Base-by-base conservation (phyloP, 2,797 vertebrate species). In the Scomberomorus guttatus region DNA sequence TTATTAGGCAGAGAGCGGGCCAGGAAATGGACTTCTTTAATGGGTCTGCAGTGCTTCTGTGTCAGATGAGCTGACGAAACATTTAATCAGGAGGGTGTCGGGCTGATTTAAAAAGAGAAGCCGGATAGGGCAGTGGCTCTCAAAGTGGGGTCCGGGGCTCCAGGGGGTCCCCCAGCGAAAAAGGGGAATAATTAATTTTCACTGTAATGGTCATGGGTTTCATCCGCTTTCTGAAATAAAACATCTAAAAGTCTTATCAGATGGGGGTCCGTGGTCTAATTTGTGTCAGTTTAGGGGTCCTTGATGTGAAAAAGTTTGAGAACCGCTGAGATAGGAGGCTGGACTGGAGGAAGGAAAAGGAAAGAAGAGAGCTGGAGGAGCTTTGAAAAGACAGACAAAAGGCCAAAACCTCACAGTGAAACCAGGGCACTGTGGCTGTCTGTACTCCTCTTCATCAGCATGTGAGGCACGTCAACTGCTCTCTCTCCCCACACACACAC, bases 391-490 rank as follows among this genome's bases (percentile, higher is more conserved):
- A 52, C 29, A 86, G 58, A 88, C 87, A 90, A 90, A 92, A 81
- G 86, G 78, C 85, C 87, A 75, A 77, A 78, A 75, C 77, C 86
- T 83, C 85, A 82, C 73, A 61, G 79, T 77, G 85, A 88, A 90
- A 90, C 64, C 82, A 79, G 76, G 77, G 64, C 87, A 83, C 89
- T 86, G 85, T 59, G 80, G 65, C 79, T 59, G 85, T 77, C 75
- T 87, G 82, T 82, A 4, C 68, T 74, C 27, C 62, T 42, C 78
- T 74, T 80, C 87, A 94, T 94, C 90, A 92, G 90, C 89, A 94
- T 94, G 92, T 78, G 67, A 82, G 75, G 82, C 94, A 92, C 94
- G 93, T 93, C 83, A 83, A 29, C 54, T 67, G 14, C 57, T 37
- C 29, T 42, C 39, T 37, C 32, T 3, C 13, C 52, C 32, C 39